A percentile compares a stretch with the other conserved stretches of the same genome.
Conservation (phyloP, 2,113 vertebrate species). For the Cygnus atratus region DNA sequence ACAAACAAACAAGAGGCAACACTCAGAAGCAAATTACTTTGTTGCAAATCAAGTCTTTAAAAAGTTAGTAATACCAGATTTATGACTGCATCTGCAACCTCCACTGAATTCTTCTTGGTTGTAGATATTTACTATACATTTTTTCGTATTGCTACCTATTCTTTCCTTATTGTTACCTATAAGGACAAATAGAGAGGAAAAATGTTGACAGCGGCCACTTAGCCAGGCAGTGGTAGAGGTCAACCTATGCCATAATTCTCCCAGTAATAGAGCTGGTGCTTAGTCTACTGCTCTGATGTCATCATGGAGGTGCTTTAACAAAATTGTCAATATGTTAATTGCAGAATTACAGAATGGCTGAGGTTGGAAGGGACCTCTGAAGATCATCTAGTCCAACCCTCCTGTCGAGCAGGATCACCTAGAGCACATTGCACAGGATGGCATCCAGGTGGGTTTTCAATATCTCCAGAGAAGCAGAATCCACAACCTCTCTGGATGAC, state of each 20-base stretch:
- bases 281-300: neutral
- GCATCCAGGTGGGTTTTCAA: no score
- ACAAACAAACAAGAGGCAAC: neutral
- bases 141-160: neutral
- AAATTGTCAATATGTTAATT: neutral
- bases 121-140: neutral
- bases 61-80: neutral
- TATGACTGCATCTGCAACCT: neutral
- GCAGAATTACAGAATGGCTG: no score
- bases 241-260: neutral
- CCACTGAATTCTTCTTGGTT: neutral
- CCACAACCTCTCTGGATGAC: no score
- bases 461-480: no score
- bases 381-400: no score
- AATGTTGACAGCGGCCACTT: neutral
- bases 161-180: neutral
- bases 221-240: neutral
- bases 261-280: rapidly evolving
- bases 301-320: neutral
- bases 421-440: no score
- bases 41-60: neutral
- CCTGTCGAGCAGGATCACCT: no score
- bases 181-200: neutral
- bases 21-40: neutral
- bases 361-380: no score